phyloP scores from a whole-genome alignment of 1,140 invertebrate species.

The Drosophila erecta region DNA sequence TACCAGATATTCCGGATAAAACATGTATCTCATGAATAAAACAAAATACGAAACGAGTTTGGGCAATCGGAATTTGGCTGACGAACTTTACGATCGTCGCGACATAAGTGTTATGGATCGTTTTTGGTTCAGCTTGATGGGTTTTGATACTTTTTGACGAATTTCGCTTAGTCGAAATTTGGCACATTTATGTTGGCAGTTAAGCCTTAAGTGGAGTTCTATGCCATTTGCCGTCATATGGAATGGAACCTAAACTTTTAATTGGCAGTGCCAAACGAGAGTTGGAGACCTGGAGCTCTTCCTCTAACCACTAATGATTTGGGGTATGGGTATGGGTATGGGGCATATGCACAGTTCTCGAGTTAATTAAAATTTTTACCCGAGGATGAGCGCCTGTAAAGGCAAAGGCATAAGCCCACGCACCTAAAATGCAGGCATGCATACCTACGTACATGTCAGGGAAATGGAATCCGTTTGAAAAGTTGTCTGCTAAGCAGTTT shows the following conservation, averaged over 20 bases:
- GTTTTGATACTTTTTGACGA: slow-evolving; percentile 50
- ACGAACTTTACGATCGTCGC: slow-evolving; percentile 51
- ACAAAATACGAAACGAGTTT: slow-evolving; percentile 40
- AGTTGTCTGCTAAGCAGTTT: slow-evolving; percentile 41
- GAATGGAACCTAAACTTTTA: slow-evolving; percentile 33
- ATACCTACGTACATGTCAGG: background rate
- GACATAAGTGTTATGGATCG: slow-evolving; percentile 53
- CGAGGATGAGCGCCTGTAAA: slow-evolving; percentile 16
- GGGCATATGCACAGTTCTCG: slow-evolving; percentile 7
- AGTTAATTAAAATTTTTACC: slow-evolving; percentile 45
- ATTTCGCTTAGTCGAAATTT: slow-evolving; percentile 36
- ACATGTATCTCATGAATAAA: slow-evolving; percentile 39
- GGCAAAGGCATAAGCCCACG: slow-evolving; percentile 10
- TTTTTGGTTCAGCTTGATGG: slow-evolving; percentile 31
- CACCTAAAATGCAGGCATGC: slow-evolving; percentile 7
- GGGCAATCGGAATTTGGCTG: slow-evolving; percentile 30
- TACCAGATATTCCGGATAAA: slow-evolving; percentile 35
- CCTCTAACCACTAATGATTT: slow-evolving; percentile 6
- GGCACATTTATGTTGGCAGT: slow-evolving; percentile 53
- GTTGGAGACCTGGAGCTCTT: background rate
- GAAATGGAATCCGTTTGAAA: slow-evolving; percentile 38
- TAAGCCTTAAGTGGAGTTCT: slow-evolving; percentile 49
- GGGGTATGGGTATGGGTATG: background rate
- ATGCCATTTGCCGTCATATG: slow-evolving; percentile 18
- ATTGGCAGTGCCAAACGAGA: slow-evolving; percentile 19